Evolutionary conservation across 2,797 vertebrate genomes (phyloP).

Genomic region (Myotis myotis): DNA sequence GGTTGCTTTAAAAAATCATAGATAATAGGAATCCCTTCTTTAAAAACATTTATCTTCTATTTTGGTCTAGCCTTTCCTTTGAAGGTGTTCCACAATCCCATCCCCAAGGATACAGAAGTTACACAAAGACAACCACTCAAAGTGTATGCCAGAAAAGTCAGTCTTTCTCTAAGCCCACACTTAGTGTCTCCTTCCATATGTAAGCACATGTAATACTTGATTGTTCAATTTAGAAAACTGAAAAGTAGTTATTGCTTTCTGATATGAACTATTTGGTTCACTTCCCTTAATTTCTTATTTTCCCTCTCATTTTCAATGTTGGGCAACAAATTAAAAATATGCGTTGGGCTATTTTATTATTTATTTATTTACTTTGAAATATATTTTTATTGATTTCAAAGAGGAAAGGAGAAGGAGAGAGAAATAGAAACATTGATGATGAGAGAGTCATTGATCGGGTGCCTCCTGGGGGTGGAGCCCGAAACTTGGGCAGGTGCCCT

Average conservation of each 20-base stretch:
- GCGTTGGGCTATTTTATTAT: not conserved
- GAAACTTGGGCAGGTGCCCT: no score
- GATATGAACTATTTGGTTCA: not conserved
- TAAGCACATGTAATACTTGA: not conserved
- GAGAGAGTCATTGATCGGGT: no score
- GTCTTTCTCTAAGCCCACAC: not conserved
- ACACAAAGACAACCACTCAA: not conserved
- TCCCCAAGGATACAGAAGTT: not conserved
- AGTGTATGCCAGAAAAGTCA: not conserved
- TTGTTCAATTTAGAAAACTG: not conserved
- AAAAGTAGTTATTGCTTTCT: not conserved
- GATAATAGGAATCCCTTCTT: not conserved
- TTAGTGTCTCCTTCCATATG: not conserved
- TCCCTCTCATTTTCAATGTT: not conserved
- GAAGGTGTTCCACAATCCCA: not conserved
- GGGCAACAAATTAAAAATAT: not conserved
- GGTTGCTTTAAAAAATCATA: not conserved
- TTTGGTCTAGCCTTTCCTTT: conserved; percentile 6
- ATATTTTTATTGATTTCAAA: no score
- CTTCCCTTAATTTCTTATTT: not conserved
- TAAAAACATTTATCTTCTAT: not conserved
- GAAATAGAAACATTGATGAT: no score
- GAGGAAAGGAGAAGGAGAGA: no score
- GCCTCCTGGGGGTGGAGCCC: no score
- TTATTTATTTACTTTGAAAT: no score